Percentiles rank a stretch among this genome's conserved stretches.
Evolutionary conservation across 1,140 invertebrate genomes (phyloP).

Genomic region (Sipha flava): DNA sequence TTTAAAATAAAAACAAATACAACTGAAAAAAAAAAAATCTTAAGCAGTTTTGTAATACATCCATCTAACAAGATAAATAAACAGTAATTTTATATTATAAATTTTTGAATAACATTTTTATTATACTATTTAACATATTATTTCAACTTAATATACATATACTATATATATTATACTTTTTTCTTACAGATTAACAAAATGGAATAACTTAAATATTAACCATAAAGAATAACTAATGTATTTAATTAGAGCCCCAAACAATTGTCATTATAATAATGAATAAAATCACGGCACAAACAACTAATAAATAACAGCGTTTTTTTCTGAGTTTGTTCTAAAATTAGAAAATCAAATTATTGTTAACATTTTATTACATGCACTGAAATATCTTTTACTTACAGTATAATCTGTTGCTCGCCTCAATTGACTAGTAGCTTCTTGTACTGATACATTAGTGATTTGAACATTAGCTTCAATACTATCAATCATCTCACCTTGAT

Average conservation of each 20-base stretch:
- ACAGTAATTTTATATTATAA: background rate
- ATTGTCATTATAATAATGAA: constrained; percentile 27
- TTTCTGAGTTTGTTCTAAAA: constrained; percentile 37
- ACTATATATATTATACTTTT: background rate
- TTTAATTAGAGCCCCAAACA: background rate
- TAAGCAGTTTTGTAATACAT: background rate
- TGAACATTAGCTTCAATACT: constrained; percentile 96
- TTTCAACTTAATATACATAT: background rate
- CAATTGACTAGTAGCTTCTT: constrained; percentile 70
- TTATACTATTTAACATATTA: background rate
- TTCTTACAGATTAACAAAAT: background rate
- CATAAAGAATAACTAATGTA: background rate
- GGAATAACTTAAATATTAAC: background rate
- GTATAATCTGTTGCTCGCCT: constrained; percentile 56
- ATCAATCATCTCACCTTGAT: constrained; percentile 93
- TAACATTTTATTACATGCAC: background rate
- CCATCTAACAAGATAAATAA: background rate
- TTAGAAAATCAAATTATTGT: constrained; percentile 23
- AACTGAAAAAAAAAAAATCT: background rate
- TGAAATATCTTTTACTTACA: constrained; percentile 35
- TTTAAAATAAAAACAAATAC: background rate
- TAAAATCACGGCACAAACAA: constrained; percentile 32
- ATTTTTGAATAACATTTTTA: background rate
- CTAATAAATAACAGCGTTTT: constrained; percentile 34
- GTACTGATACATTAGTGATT: constrained; percentile 75